Evolutionary conservation across 2,888 invertebrate genomes (phyloP).

Genomic region (Tetragnatha montana): DNA sequence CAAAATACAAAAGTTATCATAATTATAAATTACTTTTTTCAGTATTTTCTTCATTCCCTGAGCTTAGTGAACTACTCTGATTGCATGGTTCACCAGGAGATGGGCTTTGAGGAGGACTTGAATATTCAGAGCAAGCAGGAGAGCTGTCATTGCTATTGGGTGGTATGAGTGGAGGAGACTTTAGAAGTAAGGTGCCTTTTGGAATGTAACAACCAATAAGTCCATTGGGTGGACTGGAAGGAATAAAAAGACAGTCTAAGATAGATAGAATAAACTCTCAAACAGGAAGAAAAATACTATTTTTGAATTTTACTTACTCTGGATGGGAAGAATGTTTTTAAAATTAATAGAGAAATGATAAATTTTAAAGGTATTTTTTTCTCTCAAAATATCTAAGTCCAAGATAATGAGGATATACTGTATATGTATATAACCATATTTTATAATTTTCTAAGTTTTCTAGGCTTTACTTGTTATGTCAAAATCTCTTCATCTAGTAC

Average conservation of each 20-base stretch:
- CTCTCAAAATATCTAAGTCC: too few species aligned
- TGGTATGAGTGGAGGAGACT: constrained; percentile 41
- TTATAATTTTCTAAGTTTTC: too few species aligned
- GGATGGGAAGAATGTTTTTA: neutral
- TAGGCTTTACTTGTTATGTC: too few species aligned
- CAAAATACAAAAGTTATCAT: too few species aligned
- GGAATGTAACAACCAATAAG: constrained; percentile 55
- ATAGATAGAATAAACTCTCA: neutral
- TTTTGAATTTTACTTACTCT: too few species aligned
- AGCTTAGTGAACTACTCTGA: constrained; percentile 66
- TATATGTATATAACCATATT: too few species aligned
- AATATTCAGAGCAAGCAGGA: constrained; percentile 69
- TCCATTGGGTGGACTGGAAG: constrained; percentile 56
- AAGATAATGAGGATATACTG: too few species aligned
- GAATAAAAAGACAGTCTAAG: neutral
- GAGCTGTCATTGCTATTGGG: constrained; percentile 68
- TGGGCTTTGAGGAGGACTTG: constrained; percentile 71
- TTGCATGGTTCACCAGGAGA: constrained; percentile 63
- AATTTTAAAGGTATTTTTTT: too few species aligned
- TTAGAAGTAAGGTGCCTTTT: constrained; percentile 37
- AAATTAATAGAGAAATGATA: neutral
- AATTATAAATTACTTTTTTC: constrained; percentile 61
- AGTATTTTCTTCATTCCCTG: constrained; percentile 65
- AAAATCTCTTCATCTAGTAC: too few species aligned
- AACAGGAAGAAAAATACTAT: too few species aligned